These are phyloP conservation scores for Albula glossodonta DNA, from an alignment of 2,113 vertebrate genomes.

Conservation along the genomic window DNA sequence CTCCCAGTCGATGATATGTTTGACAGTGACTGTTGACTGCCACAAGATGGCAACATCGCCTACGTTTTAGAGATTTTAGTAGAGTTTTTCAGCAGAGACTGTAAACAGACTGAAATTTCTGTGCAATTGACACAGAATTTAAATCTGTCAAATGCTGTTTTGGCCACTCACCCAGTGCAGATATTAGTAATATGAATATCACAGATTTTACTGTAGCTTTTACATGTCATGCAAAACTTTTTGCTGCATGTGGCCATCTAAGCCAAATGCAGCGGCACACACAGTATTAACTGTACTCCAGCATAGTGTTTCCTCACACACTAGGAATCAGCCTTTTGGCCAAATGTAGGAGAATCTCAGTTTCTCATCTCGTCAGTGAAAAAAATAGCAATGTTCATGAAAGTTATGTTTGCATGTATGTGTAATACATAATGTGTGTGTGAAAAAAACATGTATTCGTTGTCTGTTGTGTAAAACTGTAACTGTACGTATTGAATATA, in stretches of 20 bases:
- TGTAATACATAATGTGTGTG: conserved; percentile 1
- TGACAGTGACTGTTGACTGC: not conserved
- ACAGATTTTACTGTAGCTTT: not conserved
- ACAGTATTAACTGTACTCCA: not conserved
- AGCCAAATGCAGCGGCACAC: not conserved
- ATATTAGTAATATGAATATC: not conserved
- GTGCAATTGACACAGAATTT: not conserved
- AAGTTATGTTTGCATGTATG: conserved; percentile 12
- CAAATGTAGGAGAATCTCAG: not conserved
- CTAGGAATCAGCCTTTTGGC: not conserved
- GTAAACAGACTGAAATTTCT: not conserved
- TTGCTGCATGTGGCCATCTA: not conserved
- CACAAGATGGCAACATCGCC: not conserved
- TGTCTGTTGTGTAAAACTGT: conserved; percentile 36
- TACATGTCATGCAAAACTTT: not conserved
- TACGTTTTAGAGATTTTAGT: not conserved
- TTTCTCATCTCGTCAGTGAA: not conserved
- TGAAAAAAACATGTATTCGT: conserved; percentile 7
- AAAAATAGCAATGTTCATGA: not conserved
- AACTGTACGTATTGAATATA: conserved; percentile 19
- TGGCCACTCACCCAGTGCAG: not conserved
- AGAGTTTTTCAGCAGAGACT: conserved; percentile 1
- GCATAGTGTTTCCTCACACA: not conserved
- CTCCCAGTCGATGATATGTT: not conserved
- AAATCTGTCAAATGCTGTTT: conserved; percentile 46